These are phyloP conservation scores for Megalopta genalis DNA, from an alignment of 1,140 invertebrate genomes.

Conservation along the genomic window DNA sequence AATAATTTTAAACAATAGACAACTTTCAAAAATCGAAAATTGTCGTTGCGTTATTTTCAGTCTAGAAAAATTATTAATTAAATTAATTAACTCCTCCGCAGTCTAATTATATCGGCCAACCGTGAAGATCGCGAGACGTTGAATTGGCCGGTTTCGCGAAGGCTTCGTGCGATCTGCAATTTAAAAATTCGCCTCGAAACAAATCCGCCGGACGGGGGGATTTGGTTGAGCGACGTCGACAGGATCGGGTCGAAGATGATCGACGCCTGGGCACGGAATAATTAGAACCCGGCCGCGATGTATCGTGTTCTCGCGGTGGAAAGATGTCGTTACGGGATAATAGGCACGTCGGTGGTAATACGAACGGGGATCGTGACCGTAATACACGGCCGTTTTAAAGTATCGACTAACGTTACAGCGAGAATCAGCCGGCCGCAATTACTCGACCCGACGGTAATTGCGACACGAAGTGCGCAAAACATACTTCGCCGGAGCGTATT, in stretches of 20 bases:
- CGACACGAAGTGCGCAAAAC: constrained; percentile 6
- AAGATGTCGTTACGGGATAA: constrained; percentile 5
- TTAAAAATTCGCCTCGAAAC: no score
- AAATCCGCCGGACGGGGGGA: no score
- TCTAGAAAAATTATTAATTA: no score
- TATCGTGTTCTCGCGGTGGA: not conserved
- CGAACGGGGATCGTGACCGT: constrained; percentile 19
- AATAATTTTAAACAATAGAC: no score
- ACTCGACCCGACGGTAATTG: constrained; percentile 38
- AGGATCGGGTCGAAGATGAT: not conserved
- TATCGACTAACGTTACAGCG: constrained; percentile 23
- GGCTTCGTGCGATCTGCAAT: no score
- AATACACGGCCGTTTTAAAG: constrained; percentile 31
- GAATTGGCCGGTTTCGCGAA: no score
- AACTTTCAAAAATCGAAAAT: no score
- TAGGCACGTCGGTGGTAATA: constrained; percentile 17
- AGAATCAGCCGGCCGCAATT: constrained; percentile 31
- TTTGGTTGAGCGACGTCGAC: no score
- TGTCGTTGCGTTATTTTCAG: no score
- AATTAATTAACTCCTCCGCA: no score
- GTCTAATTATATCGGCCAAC: no score
- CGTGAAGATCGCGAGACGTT: no score
- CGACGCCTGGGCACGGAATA: not conserved
- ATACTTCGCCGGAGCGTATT: not conserved
- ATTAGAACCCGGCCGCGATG: not conserved